phyloP scores from a whole-genome alignment of 2,797 vertebrate species.

The Amphiprion clarkii region DNA sequence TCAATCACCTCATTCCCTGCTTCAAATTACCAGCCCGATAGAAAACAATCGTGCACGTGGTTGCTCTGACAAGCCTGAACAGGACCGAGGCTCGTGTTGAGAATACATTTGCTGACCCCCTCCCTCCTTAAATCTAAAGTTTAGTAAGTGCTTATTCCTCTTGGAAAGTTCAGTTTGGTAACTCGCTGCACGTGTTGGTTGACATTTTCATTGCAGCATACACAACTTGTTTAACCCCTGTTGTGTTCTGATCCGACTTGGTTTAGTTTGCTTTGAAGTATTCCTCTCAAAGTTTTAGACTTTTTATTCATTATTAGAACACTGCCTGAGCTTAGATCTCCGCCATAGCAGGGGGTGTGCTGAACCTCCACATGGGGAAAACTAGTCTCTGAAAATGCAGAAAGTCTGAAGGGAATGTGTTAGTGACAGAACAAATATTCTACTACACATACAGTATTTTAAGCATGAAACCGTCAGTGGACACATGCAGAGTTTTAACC shows the following conservation, averaged over 20 bases:
- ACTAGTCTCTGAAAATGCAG: background rate
- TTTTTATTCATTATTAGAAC: conserved; percentile 10
- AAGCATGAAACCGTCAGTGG: background rate
- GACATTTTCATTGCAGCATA: conserved; percentile 1
- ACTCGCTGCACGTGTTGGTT: background rate
- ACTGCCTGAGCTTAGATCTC: conserved; percentile 19
- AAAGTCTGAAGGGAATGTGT: background rate
- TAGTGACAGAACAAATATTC: conserved; percentile 14
- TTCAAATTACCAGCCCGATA: no score
- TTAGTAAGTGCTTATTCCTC: no score
- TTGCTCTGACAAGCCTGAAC: no score
- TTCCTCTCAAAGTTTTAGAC: background rate
- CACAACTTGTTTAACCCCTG: background rate
- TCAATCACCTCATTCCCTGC: no score
- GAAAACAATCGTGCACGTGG: no score
- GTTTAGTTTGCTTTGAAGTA: background rate
- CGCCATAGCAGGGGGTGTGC: conserved; percentile 17
- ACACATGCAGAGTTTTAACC: conserved; percentile 24
- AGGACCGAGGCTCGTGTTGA: no score
- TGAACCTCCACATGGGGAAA: background rate
- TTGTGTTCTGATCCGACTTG: conserved; percentile 1
- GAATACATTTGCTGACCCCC: no score
- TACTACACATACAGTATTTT: background rate
- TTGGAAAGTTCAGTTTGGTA: background rate
- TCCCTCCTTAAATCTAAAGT: no score